Percentiles rank a stretch among this genome's conserved stretches.
Conservation (phyloP, 2,797 vertebrate species). For the Helarctos malayanus region DNA sequence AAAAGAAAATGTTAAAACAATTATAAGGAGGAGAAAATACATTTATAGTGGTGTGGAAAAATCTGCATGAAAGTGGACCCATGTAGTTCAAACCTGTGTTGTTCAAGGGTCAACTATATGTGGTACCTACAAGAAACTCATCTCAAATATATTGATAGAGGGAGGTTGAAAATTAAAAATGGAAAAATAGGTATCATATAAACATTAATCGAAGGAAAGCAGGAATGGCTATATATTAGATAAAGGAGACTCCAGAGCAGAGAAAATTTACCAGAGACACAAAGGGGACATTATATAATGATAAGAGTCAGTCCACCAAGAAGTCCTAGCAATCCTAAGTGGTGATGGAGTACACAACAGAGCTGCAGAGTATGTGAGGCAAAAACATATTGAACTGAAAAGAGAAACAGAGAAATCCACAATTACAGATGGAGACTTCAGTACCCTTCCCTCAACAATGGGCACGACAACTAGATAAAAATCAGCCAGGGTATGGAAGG, state of each 20-base stretch:
- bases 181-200: neutral
- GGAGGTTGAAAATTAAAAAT: neutral
- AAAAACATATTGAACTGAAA: neutral
- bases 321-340: fast-evolving
- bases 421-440: neutral
- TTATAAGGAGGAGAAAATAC: neutral
- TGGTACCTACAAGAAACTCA: neutral
- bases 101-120: neutral
- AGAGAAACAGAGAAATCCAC: neutral
- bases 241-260: neutral
- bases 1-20: neutral
- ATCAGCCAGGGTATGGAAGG: fast-evolving
- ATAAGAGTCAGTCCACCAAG: neutral
- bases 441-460: neutral
- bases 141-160: neutral
- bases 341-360: fast-evolving
- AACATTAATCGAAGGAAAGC: neutral
- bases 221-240: neutral
- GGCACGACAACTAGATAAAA: neutral
- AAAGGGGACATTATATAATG: neutral
- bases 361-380: neutral
- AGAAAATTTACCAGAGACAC: neutral
- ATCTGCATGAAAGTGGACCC: neutral
- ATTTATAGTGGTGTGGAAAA: neutral
- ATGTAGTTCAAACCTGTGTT: neutral